Percentiles rank a stretch among this genome's conserved stretches.
Evolutionary conservation across 2,113 vertebrate species (phyloP).

Genomic region (Sebastes schlegelii): DNA sequence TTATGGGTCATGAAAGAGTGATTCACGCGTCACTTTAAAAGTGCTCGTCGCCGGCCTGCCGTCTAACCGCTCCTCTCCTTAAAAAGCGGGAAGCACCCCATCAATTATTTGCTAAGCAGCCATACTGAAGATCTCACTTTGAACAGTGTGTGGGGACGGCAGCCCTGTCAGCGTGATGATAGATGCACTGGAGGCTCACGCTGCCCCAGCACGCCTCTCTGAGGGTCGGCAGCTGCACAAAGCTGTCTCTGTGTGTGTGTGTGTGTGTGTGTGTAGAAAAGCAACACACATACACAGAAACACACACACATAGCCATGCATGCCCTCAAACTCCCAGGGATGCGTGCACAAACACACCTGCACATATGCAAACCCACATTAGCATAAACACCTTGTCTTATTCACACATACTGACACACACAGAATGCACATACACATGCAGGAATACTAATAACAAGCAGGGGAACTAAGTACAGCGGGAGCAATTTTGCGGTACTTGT

Average conservation of each 20-base stretch:
- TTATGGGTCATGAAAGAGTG: constrained; percentile 77
- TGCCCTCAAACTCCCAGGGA: neutral
- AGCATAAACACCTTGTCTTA: neutral
- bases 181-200: constrained; percentile 74
- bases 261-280: constrained; percentile 25
- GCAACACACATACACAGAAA: neutral
- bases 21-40: constrained; percentile 74
- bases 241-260: constrained; percentile 26
- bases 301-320: neutral
- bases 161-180: constrained; percentile 77
- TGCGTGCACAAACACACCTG: constrained; percentile 8
- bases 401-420: neutral
- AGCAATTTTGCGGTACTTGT: neutral
- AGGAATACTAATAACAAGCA: too few relatives aligned
- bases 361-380: constrained; percentile 22
- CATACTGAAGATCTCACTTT: constrained; percentile 83
- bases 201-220: constrained; percentile 73
- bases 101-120: constrained; percentile 83
- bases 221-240: constrained; percentile 71
- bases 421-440: neutral
- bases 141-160: constrained; percentile 79
- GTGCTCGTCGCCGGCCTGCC: constrained; percentile 55
- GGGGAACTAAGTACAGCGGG: too few relatives aligned
- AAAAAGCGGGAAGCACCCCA: constrained; percentile 77
- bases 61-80: constrained; percentile 66